Evolutionary conservation across 2,797 vertebrate species (phyloP), one percentile per base, ranked within the genome.

Genomic region (Poecilia gillii): DNA sequence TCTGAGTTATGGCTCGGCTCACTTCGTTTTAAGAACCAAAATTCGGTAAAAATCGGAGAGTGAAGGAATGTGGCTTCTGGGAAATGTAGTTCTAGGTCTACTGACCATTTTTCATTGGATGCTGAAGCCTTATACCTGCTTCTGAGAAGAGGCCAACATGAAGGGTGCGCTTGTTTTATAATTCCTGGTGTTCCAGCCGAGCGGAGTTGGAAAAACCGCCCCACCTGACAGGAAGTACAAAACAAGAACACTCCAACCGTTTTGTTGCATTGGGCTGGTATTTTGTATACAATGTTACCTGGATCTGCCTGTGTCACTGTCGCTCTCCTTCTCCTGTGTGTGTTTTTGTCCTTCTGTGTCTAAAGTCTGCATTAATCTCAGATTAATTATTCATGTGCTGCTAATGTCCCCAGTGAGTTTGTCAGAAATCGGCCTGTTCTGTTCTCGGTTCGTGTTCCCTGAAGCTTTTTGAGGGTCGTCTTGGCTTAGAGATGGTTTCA

Each of bases 41-140:
- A 18, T 49, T 20, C 0, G 2, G 18, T 51, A 20, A 51, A 51
- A 51, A 51, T 51, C 0, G 6, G 0, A 51, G 6, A 2, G 47
- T 20, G 47, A 51, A 8, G 49, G 6, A 87, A 75, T 86, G 72
- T 86, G 85, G 88, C 84, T 92, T 85, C 82, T 89, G 90, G 91
- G 85, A 92, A 80, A 72, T 83, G 73, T 90, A 76, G 87, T 90
- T 84, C 80, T 41, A 28, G 6, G 72, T 85, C 45, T 87, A 41
- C 80, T 57, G 25, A 36, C 80, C 43, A 78, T 88, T 66, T 92
- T 91, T 73, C 87, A 85, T 83, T 73, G 70, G 74, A 91, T 92
- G 90, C 89, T 81, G 79, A 94, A 94, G 93, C 95, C 94, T 95
- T 95, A 92, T 85, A 74, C 72, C 83, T 72, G 87, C 88, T 93